Percentiles rank a stretch among this genome's conserved stretches.
phyloP scores from a whole-genome alignment of 2,113 vertebrate species.

The Heteronetta atricapilla region DNA sequence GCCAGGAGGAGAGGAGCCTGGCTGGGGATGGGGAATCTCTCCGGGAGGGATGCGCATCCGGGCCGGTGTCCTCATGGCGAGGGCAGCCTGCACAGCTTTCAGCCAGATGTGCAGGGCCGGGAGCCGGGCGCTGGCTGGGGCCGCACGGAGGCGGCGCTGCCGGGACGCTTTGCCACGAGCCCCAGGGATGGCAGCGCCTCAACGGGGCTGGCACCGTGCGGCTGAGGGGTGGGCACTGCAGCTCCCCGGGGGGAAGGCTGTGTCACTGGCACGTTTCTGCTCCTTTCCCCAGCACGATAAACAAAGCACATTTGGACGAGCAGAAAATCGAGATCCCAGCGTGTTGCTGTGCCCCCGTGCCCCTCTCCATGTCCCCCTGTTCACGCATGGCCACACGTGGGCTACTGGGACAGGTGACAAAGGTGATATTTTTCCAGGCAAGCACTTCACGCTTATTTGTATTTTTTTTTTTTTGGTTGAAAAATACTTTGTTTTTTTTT shows the following conservation, averaged over 20 bases:
- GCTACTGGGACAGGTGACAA: too few relatives aligned
- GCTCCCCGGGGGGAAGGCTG: neutral
- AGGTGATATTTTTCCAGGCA: too few relatives aligned
- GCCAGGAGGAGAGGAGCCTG: neutral
- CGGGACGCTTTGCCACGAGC: neutral
- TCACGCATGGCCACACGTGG: too few relatives aligned
- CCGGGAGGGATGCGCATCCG: neutral
- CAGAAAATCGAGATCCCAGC: neutral
- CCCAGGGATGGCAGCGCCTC: rapidly evolving
- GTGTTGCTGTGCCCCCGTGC: neutral
- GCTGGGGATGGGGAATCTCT: neutral
- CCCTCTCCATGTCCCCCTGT: neutral
- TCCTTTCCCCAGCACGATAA: neutral
- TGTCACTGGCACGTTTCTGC: neutral
- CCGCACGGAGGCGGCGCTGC: neutral
- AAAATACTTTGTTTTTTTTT: neutral
- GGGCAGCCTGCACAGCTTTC: conserved; percentile 62
- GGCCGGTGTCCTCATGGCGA: conserved; percentile 32
- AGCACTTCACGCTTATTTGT: neutral
- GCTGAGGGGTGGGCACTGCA: rapidly evolving
- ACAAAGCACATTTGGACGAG: neutral
- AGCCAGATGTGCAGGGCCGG: conserved; percentile 40
- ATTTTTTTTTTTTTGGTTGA: neutral
- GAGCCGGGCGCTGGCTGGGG: neutral
- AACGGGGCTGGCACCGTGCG: rapidly evolving